A percentile compares a stretch with the other conserved stretches of the same genome.
Conservation (phyloP, 2,888 invertebrate genomes). For the Didymodactylos carnosus region DNA sequence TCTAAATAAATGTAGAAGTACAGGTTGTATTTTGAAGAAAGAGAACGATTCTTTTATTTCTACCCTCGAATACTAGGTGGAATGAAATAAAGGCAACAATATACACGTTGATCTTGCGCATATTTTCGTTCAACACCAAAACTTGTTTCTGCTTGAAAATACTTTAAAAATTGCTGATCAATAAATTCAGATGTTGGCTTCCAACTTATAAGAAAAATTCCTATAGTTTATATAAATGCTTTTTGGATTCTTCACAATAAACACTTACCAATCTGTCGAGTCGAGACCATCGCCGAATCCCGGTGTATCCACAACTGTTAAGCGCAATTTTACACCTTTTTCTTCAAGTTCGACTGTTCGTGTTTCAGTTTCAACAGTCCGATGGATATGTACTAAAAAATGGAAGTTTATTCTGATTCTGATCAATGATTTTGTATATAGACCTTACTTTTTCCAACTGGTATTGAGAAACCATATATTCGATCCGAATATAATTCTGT, state of each 20-base stretch:
- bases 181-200: constrained; percentile 9
- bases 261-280: neutral
- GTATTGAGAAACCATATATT: neutral
- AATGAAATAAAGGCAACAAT: constrained; percentile 49
- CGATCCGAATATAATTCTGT: constrained; percentile 12
- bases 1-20: no score
- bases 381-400: neutral
- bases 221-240: no score
- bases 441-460: neutral
- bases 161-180: constrained; percentile 8
- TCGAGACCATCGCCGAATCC: constrained; percentile 14
- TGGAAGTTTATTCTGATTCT: neutral
- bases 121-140: constrained; percentile 60
- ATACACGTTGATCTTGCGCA: constrained; percentile 85
- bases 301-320: constrained; percentile 14
- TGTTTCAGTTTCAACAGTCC: constrained; percentile 7
- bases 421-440: neutral
- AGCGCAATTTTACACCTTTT: constrained; percentile 11
- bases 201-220: no score
- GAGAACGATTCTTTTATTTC: constrained; percentile 11
- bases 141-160: constrained; percentile 4
- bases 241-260: no score
- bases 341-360: constrained; percentile 12
- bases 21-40: no score
- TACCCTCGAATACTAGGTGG: constrained; percentile 33